Percentiles rank a stretch among this genome's conserved stretches.
These are phyloP conservation scores for Prosopocoilus inquinatus DNA, from an alignment of 2,888 invertebrate genomes.

Conservation along the genomic window DNA sequence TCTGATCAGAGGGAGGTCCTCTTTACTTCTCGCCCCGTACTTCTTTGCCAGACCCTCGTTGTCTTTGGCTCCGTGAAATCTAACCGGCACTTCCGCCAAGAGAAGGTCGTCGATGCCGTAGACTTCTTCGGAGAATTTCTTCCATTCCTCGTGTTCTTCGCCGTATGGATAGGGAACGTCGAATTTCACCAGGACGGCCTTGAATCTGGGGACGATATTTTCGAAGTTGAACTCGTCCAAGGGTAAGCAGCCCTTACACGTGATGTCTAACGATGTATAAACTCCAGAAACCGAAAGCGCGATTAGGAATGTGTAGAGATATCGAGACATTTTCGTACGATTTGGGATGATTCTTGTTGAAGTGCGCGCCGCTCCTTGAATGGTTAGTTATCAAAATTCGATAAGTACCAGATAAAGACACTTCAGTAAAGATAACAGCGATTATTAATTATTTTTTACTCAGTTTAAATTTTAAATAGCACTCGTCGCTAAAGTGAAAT, in stretches of 20 bases:
- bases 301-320: too few relatives aligned
- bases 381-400: too few relatives aligned
- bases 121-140: constrained; percentile 73
- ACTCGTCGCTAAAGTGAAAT: too few relatives aligned
- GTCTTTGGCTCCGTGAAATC: constrained; percentile 93
- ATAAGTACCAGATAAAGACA: too few relatives aligned
- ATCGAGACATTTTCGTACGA: too few relatives aligned
- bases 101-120: constrained; percentile 70
- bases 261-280: too few relatives aligned
- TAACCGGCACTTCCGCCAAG: constrained; percentile 84
- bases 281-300: too few relatives aligned
- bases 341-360: too few relatives aligned
- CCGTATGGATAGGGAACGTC: constrained; percentile 95
- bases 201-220: constrained; percentile 80
- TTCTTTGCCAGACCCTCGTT: constrained; percentile 78
- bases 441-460: too few relatives aligned
- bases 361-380: too few relatives aligned
- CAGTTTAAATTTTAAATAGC: too few relatives aligned
- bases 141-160: constrained; percentile 87
- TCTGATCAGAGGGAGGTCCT: constrained; percentile 77
- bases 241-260: constrained; percentile 72
- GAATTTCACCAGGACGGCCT: constrained; percentile 85
- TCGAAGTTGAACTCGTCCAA: constrained; percentile 78
- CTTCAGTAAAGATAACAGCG: too few relatives aligned
- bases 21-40: constrained; percentile 70